Evolutionary conservation across 2,113 vertebrate species (phyloP), one percentile per base, ranked within the genome.

Genomic region (Geothlypis trichas): DNA sequence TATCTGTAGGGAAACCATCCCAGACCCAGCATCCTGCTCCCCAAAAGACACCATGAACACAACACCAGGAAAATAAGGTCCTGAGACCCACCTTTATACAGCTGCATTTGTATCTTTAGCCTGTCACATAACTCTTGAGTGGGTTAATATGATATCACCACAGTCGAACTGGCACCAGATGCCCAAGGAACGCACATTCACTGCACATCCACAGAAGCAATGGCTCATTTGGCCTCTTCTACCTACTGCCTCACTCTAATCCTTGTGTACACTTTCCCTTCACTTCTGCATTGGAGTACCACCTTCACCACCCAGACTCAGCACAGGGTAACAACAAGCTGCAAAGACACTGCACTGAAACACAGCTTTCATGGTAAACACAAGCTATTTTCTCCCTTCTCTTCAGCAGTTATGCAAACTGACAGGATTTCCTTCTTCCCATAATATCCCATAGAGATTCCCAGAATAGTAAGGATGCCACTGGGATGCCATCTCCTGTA

Each of bases 231-330:
- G 23, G 15, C 11, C n/a, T 23, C 37, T 52, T 85, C 69, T 88
- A 33, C 28, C 13, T 75, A 31, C 37, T 35, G 17, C 15, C 35
- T 82, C 51, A 0, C 0, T 0, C 19, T 54, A 12, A 12, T 14
- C 74, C 5, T 55, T 17, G 26, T 15, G 4, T 13, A 42, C 19
- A 7, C 13, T 55, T 91, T 49, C 26, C 9, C 15, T 73, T 89
- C 28, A 37, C 5, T 35, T 30, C 35, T 31, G 3, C 24, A 16
- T 0, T 58, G n/a, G 54, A 33, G 10, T 62, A 44, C 24, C 22
- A 19, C 22, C 26, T 89, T 46, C 39, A 58, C 9, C 5, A 5
- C 15, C 16, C 31, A 37, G 10, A 13, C 13, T 28, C 54, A 73
- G 8, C 33, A 71, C 9, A 31, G 2, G 14, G 24, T 47, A 84